These are phyloP conservation scores for Lasioglossum pauxillum DNA, from an alignment of 2,888 invertebrate species.

Conservation along the genomic window DNA sequence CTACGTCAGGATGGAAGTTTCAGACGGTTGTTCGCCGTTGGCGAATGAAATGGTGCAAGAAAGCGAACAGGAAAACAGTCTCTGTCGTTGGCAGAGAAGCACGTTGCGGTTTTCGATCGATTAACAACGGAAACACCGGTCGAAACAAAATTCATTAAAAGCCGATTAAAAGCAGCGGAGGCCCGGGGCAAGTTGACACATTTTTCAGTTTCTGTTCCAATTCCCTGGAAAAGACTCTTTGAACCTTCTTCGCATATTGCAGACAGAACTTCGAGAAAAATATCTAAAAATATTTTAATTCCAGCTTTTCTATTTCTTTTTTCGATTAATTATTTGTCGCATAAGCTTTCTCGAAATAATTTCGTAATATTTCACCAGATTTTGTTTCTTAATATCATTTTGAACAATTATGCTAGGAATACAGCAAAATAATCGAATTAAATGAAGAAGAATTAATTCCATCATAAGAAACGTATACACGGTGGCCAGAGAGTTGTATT, in stretches of 20 bases:
- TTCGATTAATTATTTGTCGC: too few species aligned
- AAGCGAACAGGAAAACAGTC: slow-evolving; percentile 19
- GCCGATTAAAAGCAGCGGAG: not conserved
- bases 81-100: not conserved
- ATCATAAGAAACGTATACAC: not conserved
- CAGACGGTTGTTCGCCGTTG: slow-evolving; percentile 25
- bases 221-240: not conserved
- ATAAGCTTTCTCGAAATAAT: too few species aligned
- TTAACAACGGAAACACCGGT: not conserved
- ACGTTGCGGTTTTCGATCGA: not conserved
- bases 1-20: not conserved
- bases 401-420: too few species aligned
- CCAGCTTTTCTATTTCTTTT: too few species aligned
- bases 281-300: too few species aligned
- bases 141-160: slow-evolving; percentile 4
- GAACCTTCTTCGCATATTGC: not conserved
- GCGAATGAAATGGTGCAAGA: slow-evolving; percentile 55
- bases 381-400: too few species aligned
- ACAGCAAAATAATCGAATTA: too few species aligned
- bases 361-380: too few species aligned
- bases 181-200: not conserved
- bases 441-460: not conserved
- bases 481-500: not conserved
- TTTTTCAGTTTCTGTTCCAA: not conserved
- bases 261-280: not conserved